Evolutionary conservation across 2,113 vertebrate genomes (phyloP).

Genomic region (Limanda limanda): DNA sequence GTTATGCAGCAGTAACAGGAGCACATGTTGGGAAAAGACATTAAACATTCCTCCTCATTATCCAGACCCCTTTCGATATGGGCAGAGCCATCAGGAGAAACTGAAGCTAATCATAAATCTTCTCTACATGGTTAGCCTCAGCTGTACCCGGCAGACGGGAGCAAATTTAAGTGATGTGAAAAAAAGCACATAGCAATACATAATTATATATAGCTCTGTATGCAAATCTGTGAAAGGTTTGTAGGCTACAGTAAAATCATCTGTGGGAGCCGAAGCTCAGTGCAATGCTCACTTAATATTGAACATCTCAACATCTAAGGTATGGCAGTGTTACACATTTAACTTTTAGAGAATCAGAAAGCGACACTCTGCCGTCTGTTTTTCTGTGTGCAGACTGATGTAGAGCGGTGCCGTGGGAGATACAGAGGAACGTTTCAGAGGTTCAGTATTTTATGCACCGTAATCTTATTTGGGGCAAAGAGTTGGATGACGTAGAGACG

Average conservation of each 20-base stretch:
- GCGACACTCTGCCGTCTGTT: background rate
- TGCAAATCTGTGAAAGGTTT: slow-evolving; percentile 11
- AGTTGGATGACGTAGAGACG: slow-evolving; percentile 53
- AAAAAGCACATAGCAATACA: background rate
- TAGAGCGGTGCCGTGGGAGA: slow-evolving; percentile 22
- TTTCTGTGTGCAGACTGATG: background rate
- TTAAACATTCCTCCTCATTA: slow-evolving; percentile 22
- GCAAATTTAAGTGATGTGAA: slow-evolving; percentile 1
- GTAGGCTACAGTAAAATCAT: slow-evolving; percentile 1
- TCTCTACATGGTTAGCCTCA: background rate
- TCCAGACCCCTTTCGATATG: background rate
- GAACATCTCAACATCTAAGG: slow-evolving; percentile 24
- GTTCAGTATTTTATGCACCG: slow-evolving; percentile 48
- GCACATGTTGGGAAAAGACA: slow-evolving; percentile 16
- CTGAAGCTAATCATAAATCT: slow-evolving; percentile 9
- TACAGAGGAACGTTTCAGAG: slow-evolving; percentile 37
- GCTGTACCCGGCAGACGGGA: background rate
- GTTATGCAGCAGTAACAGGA: slow-evolving; percentile 25
- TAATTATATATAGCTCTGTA: slow-evolving; percentile 4
- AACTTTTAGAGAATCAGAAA: slow-evolving; percentile 6
- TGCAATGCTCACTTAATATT: background rate
- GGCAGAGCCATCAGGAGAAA: slow-evolving; percentile 3
- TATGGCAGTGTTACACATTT: slow-evolving; percentile 22
- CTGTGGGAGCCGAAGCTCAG: slow-evolving; percentile 5
- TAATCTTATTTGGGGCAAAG: slow-evolving; percentile 65